Evolutionary conservation across 2,797 vertebrate species (phyloP), one percentile per base, ranked within the genome.

Genomic region (Sebastes itinus): DNA sequence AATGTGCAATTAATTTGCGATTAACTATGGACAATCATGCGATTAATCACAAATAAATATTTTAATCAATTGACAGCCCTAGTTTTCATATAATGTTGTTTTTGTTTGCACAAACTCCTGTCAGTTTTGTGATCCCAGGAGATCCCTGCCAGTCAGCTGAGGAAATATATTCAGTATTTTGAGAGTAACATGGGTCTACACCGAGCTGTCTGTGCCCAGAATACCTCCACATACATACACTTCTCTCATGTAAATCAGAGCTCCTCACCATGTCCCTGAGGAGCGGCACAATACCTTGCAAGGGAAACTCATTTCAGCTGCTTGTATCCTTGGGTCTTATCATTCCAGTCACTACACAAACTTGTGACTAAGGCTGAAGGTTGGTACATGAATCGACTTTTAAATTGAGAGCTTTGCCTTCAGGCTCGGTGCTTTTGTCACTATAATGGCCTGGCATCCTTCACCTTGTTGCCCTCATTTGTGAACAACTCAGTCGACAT

Each of bases 361-460:
- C 60, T 18, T 77, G 16, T 61, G 54, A 70, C 72, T 11, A 6
- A 23, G 27, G 25, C 59, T 79, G 38, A 60, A 72, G 27, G 63
- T 16, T 60, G 72, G 38, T 69, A 38, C 27, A 77, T 55, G 46
- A 69, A 70, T 38, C 3, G 11, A 58, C 55, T 77, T 42, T 5
- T 68, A 59, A 72, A 80, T 58, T 72, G 68, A 76, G 46, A 67
- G 56, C 35, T 58, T 58, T 58, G 69, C 64, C 73, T 73, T 67
- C 14, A 74, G 65, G 73, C 38, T 66, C 20, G 46, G n/a, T 72
- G 12, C 18, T 46, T 72, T 77, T 84, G 46, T 25, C 20, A 56
- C 30, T 42, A 28, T 38, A 59, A 79, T 56, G 7, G 49, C 30
- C 13, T 12, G 27, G 55, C n/a, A 66, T 58, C 42, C 33, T 55